Evolutionary conservation across 2,113 vertebrate species (phyloP).

Genomic region (Hypanus sabinus): DNA sequence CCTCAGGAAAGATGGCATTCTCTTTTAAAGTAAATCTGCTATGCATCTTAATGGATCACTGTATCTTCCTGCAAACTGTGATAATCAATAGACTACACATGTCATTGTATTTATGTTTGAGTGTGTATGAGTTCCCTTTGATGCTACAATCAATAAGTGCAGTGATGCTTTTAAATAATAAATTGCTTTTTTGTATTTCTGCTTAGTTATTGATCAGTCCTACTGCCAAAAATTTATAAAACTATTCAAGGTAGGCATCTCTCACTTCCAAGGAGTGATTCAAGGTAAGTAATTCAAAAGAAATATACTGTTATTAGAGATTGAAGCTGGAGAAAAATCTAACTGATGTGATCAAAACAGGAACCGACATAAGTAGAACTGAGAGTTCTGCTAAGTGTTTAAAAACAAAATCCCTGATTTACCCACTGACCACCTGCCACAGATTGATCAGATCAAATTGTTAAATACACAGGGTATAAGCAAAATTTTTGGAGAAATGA

Average conservation of each 20-base stretch:
- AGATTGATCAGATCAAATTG: no score
- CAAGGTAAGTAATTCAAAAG: not conserved
- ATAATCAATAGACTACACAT: not conserved
- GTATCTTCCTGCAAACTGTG: not conserved
- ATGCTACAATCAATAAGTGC: not conserved
- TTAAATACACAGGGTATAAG: no score
- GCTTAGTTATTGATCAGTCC: not conserved
- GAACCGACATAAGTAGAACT: no score
- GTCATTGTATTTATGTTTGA: not conserved
- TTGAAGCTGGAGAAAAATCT: no score
- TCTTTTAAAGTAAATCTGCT: not conserved
- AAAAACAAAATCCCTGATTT: no score
- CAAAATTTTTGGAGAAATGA: no score
- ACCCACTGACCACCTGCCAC: no score
- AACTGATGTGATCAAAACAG: no score
- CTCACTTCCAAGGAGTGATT: not conserved
- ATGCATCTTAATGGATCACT: not conserved
- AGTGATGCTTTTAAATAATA: constrained; percentile 1
- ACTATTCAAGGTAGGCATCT: not conserved
- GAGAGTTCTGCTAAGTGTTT: no score
- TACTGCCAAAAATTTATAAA: not conserved
- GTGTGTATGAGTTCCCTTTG: not conserved
- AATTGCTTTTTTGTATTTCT: constrained; percentile 11
- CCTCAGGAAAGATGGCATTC: not conserved
- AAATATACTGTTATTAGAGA: no score